Percentiles rank a stretch among this genome's conserved stretches.
Conservation (phyloP, 2,888 invertebrate species). For the Perizoma affinitatum region DNA sequence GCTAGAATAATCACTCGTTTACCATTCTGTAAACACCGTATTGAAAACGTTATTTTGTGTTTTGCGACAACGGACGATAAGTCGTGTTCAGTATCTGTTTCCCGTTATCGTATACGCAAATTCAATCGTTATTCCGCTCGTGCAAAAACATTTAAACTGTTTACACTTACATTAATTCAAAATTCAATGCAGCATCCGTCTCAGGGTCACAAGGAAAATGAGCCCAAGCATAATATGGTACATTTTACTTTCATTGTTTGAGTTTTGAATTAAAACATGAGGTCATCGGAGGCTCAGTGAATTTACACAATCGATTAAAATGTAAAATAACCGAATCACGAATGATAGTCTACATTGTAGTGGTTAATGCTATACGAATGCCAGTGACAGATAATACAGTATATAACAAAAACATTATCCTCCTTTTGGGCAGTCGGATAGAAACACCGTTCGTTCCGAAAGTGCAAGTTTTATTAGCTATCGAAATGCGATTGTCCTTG, state of each 20-base stretch:
- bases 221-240: conserved; percentile 16
- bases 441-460: too few relatives aligned
- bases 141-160: conserved; percentile 1
- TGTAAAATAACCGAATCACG: conserved; percentile 40
- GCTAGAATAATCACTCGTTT: too few relatives aligned
- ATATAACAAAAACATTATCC: too few relatives aligned
- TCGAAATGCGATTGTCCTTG: too few relatives aligned
- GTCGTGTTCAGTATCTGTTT: too few relatives aligned
- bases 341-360: conserved; percentile 17
- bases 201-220: conserved; percentile 20
- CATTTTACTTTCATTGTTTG: conserved; percentile 28
- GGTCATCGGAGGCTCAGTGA: conserved; percentile 49
- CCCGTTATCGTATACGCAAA: too few relatives aligned
- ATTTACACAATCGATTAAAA: conserved; percentile 53
- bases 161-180: conserved; percentile 13
- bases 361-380: not conserved
- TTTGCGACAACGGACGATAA: too few relatives aligned
- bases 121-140: too few relatives aligned
- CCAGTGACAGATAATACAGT: not conserved
- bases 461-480: too few relatives aligned
- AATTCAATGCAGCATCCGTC: conserved; percentile 24
- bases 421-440: too few relatives aligned
- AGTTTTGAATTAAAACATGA: conserved; percentile 46
- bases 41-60: too few relatives aligned
- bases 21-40: too few relatives aligned